Evolutionary conservation across 92 coral and sea anemone genomes (phyloP), one percentile per base, ranked within the genome.

Genomic region (Palythoa caribaeorum): DNA sequence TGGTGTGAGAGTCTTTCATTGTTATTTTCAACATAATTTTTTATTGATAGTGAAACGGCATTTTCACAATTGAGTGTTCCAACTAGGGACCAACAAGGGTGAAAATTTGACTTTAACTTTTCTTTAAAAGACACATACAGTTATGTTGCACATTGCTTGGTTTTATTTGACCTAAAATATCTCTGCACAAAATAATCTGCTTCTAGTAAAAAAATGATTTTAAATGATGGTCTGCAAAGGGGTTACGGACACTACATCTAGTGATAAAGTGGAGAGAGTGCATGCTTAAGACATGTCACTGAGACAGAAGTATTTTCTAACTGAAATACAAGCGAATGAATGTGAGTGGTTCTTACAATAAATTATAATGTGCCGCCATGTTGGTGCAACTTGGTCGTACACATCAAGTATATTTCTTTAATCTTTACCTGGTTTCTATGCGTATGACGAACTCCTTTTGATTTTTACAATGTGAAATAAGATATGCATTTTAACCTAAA

Each of bases 151-250:
- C 40, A 70, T 70, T 70, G 74, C 74, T 70, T 70, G 16, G 44
- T 70, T 47, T 70, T 28, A 70, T 70, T 70, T 70, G 74, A 28
- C 44, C 74, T 28, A 70, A 70, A 70, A 70, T 70, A 70, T 70
- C 40, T 66, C 72, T 66, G 38, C 44, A 35, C 44, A 70, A 70
- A 70, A 28, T 37, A 70, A 70, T 70, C 74, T 70, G 44, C 74
- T 70, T 70, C 74, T 70, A 35, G 74, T 70, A 70, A 28, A 70
- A 70, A 70, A 28, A 70, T 70, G 74, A 70, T 37, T 36, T 70
- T 70, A 70, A 70, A 70, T 70, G 74, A 37, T 70, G 48, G 74
- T 47, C 78, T 73, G 78, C 54, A 38, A 73, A 38, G 78, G 78
- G 35, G 54, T 2, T 73, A 73, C 36, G 54, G 35, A 73, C 52